Base-by-base conservation (phyloP, 2,797 vertebrate genomes). In the Typhlichthys eigenmanni region DNA sequence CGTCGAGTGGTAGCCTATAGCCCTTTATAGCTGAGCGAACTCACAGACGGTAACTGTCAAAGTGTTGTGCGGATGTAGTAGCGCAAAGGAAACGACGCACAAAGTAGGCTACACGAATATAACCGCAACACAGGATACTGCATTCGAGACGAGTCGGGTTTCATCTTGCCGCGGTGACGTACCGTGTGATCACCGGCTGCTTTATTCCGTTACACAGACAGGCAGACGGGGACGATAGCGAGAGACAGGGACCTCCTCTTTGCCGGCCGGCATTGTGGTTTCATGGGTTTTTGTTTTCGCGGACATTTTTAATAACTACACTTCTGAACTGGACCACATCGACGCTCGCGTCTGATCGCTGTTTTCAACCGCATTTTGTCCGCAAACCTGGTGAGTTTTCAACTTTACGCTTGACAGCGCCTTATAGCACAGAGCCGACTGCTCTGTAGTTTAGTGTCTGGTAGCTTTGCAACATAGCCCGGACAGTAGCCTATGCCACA, bases 371-470 rank as follows among this genome's bases (percentile, higher is more conserved):
- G 43, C 47, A 45, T 78, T 68, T 24, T 66, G 63, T 74, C 73
- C 77, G 82, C 74, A 74, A 82, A 90, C 69, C 90, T 82, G 91
- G 92, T 93, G 79, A 90, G 92, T 85, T 46, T 85, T 46, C 32
- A 78, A 83, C 84, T 85, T 83, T 76, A 57, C 47, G 12, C 14
- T 34, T 3, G 34, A 38, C 7, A 38, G 7, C 34, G 34, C 34
- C 34, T 38, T 38, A 38, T 38, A 38, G 7, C 34, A 5, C 34
- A 38, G 34, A 38, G 34, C 53, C 64, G 61, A 14, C 54, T 68
- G 14, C 46, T 47, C 57, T 69, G 53, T 58, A 34, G 55, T 24
- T 78, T 74, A 38, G 34, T 38, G 6, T 38, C 34, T 48, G 47
- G 47, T 5, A 11, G 24, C 60, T 59, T 79, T 46, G 5, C 75